These are phyloP conservation scores for Papilio dardanus DNA, from an alignment of 1,140 invertebrate genomes.

Conservation along the genomic window DNA sequence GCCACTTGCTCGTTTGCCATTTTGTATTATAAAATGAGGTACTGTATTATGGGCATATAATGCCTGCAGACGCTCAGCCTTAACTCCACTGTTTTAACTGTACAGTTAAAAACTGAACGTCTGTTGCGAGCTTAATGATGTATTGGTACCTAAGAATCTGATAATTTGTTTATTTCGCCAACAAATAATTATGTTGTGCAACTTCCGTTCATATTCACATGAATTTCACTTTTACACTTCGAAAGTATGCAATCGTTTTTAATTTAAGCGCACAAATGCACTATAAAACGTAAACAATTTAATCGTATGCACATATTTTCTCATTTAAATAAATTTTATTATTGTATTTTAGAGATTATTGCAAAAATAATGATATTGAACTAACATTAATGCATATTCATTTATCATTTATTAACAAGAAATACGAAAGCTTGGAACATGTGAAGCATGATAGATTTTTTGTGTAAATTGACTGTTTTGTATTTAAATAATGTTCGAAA, in stretches of 20 bases:
- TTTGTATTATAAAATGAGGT: too few species aligned
- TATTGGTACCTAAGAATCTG: too few species aligned
- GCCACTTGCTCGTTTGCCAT: too few species aligned
- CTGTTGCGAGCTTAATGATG: too few species aligned
- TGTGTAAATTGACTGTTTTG: not conserved
- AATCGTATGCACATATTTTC: not conserved
- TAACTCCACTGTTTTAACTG: too few species aligned
- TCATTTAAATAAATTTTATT: not conserved
- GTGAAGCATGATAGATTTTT: not conserved
- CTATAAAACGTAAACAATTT: not conserved
- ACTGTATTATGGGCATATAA: too few species aligned
- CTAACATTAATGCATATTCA: slow-evolving; percentile 4
- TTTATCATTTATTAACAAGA: not conserved
- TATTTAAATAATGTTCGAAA: not conserved
- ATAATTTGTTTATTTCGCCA: too few species aligned
- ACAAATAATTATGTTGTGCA: not conserved
- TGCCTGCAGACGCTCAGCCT: too few species aligned
- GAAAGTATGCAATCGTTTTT: not conserved
- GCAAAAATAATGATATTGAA: not conserved
- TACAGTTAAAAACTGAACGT: too few species aligned
- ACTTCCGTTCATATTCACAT: not conserved
- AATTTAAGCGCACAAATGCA: not conserved
- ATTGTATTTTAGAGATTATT: not conserved
- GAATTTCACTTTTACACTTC: not conserved
- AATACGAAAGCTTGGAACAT: not conserved